Evolutionary conservation across 1,140 invertebrate genomes (phyloP).

Genomic region (Propsilocerus akamusi): DNA sequence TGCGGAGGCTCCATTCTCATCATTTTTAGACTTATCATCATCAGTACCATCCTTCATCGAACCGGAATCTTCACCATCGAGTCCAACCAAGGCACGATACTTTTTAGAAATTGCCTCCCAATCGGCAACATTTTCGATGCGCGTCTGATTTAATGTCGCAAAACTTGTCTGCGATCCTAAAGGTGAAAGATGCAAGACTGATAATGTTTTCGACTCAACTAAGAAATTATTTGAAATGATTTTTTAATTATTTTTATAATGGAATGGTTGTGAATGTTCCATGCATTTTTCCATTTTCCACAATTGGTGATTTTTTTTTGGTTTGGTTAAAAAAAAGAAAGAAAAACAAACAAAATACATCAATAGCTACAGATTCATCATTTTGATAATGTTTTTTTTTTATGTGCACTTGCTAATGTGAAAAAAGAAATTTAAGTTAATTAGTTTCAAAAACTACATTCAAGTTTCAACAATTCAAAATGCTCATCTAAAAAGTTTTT

Average conservation of each 20-base stretch:
- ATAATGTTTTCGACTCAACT: conserved; percentile 26
- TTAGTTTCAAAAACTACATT: neutral
- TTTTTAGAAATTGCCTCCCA: conserved; percentile 80
- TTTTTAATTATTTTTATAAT: neutral
- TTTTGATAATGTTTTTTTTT: neutral
- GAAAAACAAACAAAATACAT: conserved; percentile 1
- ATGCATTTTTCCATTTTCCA: neutral
- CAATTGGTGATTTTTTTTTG: neutral
- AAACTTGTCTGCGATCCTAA: conserved; percentile 69
- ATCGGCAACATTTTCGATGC: conserved; percentile 79
- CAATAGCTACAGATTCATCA: neutral
- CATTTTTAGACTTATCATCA: conserved; percentile 13
- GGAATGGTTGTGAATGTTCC: neutral
- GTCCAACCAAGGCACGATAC: conserved; percentile 48
- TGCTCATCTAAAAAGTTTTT: too few relatives aligned
- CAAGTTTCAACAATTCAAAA: neutral
- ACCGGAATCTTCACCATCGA: conserved; percentile 16
- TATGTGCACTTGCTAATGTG: neutral
- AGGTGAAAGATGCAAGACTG: conserved; percentile 56
- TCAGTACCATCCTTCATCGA: conserved; percentile 22
- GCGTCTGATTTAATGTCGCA: conserved; percentile 34
- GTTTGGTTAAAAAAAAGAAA: conserved; percentile 3
- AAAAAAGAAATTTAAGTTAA: neutral
- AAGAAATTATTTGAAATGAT: neutral
- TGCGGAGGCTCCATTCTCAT: conserved; percentile 8